A percentile compares a stretch with the other conserved stretches of the same genome.
phyloP scores from a whole-genome alignment of 2,888 invertebrate genomes.

The Coenonympha glycerion region DNA sequence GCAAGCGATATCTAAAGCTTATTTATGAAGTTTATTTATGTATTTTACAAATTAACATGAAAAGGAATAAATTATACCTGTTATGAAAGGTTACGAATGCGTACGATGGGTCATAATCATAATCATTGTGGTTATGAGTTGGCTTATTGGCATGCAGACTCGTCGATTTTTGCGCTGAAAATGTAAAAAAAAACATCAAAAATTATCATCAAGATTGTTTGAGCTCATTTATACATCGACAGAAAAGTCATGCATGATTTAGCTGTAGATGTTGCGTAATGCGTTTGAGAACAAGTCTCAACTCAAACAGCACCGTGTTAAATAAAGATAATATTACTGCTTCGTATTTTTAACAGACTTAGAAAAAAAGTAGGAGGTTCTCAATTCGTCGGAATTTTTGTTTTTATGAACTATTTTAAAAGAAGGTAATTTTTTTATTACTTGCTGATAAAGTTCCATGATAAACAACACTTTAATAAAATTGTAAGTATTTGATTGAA shows the following conservation, averaged over 20 bases:
- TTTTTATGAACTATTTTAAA: too few species aligned
- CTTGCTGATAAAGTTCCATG: neutral
- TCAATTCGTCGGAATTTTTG: too few species aligned
- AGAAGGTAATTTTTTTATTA: neutral
- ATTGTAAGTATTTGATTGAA: too few species aligned
- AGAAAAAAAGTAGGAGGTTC: too few species aligned
- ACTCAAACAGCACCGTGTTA: neutral
- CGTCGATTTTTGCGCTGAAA: constrained; percentile 52
- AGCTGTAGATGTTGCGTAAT: constrained; percentile 7
- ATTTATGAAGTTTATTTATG: too few species aligned
- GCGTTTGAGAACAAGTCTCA: neutral
- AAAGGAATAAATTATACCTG: too few species aligned
- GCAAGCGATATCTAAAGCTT: constrained; percentile 10
- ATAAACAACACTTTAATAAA: too few species aligned
- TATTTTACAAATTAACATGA: neutral
- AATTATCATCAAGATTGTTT: constrained; percentile 8
- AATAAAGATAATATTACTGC: neutral
- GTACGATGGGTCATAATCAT: constrained; percentile 83
- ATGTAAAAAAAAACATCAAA: constrained; percentile 15
- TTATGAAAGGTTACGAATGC: constrained; percentile 86
- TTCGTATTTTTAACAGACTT: too few species aligned
- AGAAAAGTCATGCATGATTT: constrained; percentile 11
- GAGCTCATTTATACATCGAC: constrained; percentile 5
- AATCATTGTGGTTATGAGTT: constrained; percentile 72
- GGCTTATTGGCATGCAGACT: constrained; percentile 36